Evolutionary conservation across 1,140 invertebrate species (phyloP).

Genomic region (Drosophila nasuta): DNA sequence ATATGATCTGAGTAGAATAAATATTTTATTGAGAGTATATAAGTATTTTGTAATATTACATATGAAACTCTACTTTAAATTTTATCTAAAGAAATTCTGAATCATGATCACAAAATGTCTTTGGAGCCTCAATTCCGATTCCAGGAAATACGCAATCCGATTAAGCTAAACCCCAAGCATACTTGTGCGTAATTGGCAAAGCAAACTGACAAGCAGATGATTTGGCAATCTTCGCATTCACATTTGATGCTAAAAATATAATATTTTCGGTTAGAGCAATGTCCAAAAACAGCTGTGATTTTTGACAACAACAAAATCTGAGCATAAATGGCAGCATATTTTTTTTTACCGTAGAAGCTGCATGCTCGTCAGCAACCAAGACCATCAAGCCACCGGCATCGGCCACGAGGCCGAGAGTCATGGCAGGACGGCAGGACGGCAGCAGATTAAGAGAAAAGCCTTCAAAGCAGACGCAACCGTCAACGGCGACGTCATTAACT

Average conservation of each 20-base stretch:
- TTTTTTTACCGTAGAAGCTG: conserved; percentile 2
- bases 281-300: conserved; percentile 1
- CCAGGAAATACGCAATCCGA: not conserved
- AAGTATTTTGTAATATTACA: too few relatives aligned
- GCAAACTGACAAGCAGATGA: not conserved
- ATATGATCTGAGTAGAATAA: too few relatives aligned
- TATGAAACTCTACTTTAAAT: too few relatives aligned
- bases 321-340: conserved; percentile 32
- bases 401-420: not conserved
- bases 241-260: not conserved
- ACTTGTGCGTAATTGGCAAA: too few relatives aligned
- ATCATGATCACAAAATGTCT: too few relatives aligned
- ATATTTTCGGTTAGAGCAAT: not conserved
- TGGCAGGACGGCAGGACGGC: conserved; percentile 14
- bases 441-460: conserved; percentile 68
- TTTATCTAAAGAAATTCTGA: too few relatives aligned
- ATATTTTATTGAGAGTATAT: too few relatives aligned
- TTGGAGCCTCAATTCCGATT: too few relatives aligned
- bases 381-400: not conserved
- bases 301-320: conserved; percentile 13
- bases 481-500: conserved; percentile 70
- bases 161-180: not conserved
- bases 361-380: not conserved
- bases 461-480: conserved; percentile 69
- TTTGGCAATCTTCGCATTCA: not conserved